Evolutionary conservation across 2,113 vertebrate species (phyloP).

Genomic region (Rhabdornis inornatus): DNA sequence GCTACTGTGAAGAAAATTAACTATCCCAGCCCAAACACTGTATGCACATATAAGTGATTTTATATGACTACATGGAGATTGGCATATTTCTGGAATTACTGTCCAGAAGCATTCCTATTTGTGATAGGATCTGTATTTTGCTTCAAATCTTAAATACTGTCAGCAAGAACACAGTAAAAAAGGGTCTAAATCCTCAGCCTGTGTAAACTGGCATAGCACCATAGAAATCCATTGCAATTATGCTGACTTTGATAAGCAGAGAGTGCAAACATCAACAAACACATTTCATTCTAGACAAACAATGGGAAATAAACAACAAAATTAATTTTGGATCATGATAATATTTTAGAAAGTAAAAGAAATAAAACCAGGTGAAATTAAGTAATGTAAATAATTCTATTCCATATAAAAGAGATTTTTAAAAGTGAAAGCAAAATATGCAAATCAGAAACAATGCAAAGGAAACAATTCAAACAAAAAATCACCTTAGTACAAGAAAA

Average conservation of each 20-base stretch:
- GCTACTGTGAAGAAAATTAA: neutral
- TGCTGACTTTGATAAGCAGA: neutral
- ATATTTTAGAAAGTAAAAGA: neutral
- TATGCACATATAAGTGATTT: neutral
- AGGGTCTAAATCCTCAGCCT: neutral
- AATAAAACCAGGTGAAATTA: neutral
- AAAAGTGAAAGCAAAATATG: neutral
- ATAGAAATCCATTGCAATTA: neutral
- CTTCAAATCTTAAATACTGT: neutral
- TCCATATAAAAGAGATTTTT: neutral
- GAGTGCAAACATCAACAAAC: neutral
- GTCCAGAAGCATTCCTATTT: neutral
- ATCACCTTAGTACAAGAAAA: neutral
- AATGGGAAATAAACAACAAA: neutral
- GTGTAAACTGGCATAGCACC: neutral
- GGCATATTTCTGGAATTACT: neutral
- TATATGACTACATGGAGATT: neutral
- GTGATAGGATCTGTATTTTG: neutral
- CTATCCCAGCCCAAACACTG: neutral
- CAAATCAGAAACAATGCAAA: neutral
- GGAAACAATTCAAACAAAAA: neutral
- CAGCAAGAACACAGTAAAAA: neutral
- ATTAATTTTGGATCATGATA: neutral
- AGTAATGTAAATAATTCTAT: neutral
- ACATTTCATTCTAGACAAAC: neutral